Evolutionary conservation across 2,113 vertebrate genomes (phyloP).

Genomic region (Tachysurus vachellii): DNA sequence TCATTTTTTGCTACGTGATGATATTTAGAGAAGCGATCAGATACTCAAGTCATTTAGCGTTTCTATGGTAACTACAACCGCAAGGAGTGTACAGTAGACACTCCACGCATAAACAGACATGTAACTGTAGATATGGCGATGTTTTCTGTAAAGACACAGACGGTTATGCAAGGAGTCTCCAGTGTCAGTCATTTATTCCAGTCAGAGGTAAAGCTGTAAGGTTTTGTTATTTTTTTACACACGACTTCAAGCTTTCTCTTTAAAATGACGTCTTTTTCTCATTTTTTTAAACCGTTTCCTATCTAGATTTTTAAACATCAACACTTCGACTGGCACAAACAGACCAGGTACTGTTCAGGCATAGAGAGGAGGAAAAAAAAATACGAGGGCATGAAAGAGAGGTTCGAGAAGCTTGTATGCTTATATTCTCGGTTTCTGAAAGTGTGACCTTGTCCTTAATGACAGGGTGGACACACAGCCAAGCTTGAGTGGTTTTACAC

Average conservation of each 20-base stretch:
- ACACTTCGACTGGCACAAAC: neutral
- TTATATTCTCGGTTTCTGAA: constrained; percentile 20
- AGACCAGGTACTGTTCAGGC: neutral
- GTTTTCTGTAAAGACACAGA: neutral
- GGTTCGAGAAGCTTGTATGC: neutral
- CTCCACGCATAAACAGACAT: neutral
- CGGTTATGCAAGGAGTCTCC: neutral
- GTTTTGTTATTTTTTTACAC: neutral
- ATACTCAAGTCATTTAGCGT: neutral
- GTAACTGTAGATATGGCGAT: no score
- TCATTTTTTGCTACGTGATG: neutral
- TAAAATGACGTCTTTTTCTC: neutral
- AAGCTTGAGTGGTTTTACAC: constrained; percentile 29
- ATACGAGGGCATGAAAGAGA: neutral
- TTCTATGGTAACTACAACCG: neutral
- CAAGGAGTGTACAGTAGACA: neutral
- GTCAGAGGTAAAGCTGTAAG: neutral
- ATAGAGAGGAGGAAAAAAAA: neutral
- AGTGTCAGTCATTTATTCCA: neutral
- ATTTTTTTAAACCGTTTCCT: neutral
- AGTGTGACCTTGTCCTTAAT: constrained; percentile 44
- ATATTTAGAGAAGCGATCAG: neutral
- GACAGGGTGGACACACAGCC: constrained; percentile 27
- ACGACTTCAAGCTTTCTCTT: neutral
- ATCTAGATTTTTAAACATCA: neutral